Evolutionary conservation across 2,888 invertebrate species (phyloP).

Genomic region (Odontothrips loti): DNA sequence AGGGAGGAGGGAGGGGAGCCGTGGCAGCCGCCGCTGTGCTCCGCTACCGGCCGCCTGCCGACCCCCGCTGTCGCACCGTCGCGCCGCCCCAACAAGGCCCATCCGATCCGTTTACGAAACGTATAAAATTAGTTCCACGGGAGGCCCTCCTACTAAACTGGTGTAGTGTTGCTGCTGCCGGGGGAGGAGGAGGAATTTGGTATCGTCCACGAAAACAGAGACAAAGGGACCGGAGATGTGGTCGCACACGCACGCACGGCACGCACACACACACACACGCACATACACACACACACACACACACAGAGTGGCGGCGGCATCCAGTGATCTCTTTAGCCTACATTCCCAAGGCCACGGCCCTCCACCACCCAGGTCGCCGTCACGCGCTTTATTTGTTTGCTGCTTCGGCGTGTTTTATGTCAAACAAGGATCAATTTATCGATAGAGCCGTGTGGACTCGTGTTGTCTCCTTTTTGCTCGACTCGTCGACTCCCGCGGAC

Average conservation of each 20-base stretch:
- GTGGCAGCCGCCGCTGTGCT: not conserved
- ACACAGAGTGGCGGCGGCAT: not conserved
- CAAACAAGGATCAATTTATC: too few species aligned
- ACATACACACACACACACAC: not conserved
- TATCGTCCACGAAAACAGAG: not conserved
- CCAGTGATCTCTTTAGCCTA: not conserved
- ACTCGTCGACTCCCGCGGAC: too few species aligned
- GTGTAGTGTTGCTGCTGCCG: not conserved
- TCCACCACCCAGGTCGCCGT: too few species aligned
- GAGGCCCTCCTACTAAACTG: not conserved
- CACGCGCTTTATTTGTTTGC: too few species aligned
- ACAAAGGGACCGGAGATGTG: conserved; percentile 17
- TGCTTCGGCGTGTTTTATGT: too few species aligned
- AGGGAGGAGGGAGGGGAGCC: not conserved
- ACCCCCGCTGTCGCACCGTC: not conserved
- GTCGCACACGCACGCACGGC: not conserved
- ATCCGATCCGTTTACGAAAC: not conserved
- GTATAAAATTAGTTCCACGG: conserved; percentile 22
- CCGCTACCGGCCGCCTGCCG: not conserved
- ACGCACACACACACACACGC: not conserved
- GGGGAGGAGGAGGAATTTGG: not conserved
- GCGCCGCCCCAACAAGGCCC: not conserved
- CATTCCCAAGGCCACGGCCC: not conserved
- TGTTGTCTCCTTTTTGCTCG: too few species aligned
- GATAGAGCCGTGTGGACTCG: too few species aligned